These are phyloP conservation scores for Torymus tubicola DNA, from an alignment of 2,888 invertebrate genomes.

Conservation along the genomic window DNA sequence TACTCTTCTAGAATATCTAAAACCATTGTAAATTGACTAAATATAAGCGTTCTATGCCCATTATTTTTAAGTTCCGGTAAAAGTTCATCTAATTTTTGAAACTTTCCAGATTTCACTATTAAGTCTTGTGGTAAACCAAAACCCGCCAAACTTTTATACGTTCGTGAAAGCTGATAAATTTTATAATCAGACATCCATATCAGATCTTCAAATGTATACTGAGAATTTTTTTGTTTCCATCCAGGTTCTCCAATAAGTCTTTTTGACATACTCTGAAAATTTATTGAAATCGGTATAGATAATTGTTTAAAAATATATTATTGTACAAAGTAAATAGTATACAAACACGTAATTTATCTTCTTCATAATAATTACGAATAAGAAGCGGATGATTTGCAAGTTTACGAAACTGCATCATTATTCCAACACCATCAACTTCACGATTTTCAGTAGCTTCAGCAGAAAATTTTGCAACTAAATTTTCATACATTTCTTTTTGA, in stretches of 20 bases:
- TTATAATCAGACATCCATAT: conserved; percentile 94
- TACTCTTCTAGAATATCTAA: conserved; percentile 95
- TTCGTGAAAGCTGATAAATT: conserved; percentile 86
- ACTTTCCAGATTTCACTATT: conserved; percentile 92
- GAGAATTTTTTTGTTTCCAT: conserved; percentile 86
- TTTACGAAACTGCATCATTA: conserved; percentile 96
- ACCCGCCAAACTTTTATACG: conserved; percentile 82
- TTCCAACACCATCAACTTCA: conserved; percentile 74
- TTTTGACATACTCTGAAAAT: conserved; percentile 81
- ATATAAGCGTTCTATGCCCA: conserved; percentile 91
- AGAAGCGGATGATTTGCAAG: conserved; percentile 95
- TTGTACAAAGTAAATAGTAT: conserved; percentile 19
- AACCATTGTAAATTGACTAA: conserved; percentile 98
- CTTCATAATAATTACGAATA: conserved; percentile 85
- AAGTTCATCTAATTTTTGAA: conserved; percentile 86
- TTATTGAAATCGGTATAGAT: conserved; percentile 15
- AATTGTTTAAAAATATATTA: not conserved
- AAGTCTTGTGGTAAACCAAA: conserved; percentile 83
- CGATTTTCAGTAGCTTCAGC: conserved; percentile 68
- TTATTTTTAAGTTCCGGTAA: conserved; percentile 85
- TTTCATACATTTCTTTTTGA: conserved; percentile 87
- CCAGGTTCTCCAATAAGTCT: conserved; percentile 82
- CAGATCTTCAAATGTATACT: conserved; percentile 92
- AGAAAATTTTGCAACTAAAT: conserved; percentile 79
- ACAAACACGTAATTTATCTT: conserved; percentile 78